These are phyloP conservation scores for Caranx melampygus DNA, from an alignment of 2,113 vertebrate genomes.

Conservation along the genomic window DNA sequence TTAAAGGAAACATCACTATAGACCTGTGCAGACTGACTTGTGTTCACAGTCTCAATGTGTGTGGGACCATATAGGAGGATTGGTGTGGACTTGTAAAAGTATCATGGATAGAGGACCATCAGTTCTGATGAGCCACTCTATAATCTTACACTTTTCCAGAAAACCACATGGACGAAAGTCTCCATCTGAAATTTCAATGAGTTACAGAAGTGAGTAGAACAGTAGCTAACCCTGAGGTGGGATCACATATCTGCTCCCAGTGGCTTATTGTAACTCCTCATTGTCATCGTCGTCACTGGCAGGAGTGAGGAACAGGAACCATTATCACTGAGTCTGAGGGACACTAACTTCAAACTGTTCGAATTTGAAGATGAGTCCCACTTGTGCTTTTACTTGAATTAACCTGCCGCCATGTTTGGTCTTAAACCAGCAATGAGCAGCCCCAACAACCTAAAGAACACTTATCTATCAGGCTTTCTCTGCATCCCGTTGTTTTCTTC, in stretches of 20 bases:
- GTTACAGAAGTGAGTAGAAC: not conserved
- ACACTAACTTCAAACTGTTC: not conserved
- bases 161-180: not conserved
- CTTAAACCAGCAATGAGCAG: not conserved
- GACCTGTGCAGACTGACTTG: no score
- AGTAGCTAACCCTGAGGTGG: not conserved
- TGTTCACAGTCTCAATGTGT: no score
- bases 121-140: not conserved
- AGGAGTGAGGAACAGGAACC: not conserved
- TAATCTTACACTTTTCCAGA: not conserved
- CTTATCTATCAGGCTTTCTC: no score
- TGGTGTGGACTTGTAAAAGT: not conserved
- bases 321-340: not conserved
- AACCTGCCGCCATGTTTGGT: not conserved
- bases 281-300: not conserved
- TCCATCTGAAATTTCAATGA: not conserved
- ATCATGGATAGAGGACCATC: not conserved
- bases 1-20: no score
- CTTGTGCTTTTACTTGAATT: no score
- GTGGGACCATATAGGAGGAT: not conserved
- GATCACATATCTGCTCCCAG: not conserved
- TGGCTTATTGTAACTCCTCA: not conserved
- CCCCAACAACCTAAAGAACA: not conserved
- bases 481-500: not conserved
- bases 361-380: no score